phyloP scores from a whole-genome alignment of 2,888 invertebrate genomes.

The Ochropacha duplaris region DNA sequence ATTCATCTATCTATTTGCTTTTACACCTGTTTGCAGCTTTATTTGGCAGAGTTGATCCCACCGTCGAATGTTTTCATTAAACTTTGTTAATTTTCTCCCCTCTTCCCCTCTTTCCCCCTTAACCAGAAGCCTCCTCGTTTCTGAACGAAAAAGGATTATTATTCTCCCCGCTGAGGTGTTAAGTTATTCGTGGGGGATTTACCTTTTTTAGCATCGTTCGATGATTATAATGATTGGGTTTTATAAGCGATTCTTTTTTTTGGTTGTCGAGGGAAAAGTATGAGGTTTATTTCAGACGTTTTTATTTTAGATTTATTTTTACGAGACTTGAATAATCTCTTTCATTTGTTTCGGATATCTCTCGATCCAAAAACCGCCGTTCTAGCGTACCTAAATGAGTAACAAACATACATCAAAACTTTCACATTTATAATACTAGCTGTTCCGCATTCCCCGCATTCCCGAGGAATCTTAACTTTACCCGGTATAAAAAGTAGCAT shows the following conservation, averaged over 20 bases:
- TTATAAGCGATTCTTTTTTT: not conserved
- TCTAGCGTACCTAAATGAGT: too few relatives aligned
- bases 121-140: slow-evolving; percentile 22
- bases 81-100: slow-evolving; percentile 69
- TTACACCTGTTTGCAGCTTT: slow-evolving; percentile 54
- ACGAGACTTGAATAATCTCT: not conserved
- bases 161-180: slow-evolving; percentile 38
- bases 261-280: not conserved
- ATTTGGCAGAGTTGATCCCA: slow-evolving; percentile 20
- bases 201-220: slow-evolving; percentile 9
- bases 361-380: not conserved
- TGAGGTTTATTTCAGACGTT: not conserved
- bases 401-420: too few relatives aligned
- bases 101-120: slow-evolving; percentile 30
- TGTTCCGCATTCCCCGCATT: too few relatives aligned
- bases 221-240: slow-evolving; percentile 16
- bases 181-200: slow-evolving; percentile 9
- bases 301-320: not conserved
- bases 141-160: slow-evolving; percentile 36
- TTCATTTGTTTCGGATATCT: not conserved
- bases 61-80: slow-evolving; percentile 67
- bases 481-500: too few relatives aligned
- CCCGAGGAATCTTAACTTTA: too few relatives aligned
- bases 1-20: slow-evolving; percentile 47
- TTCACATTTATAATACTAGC: too few relatives aligned